These are phyloP conservation scores for Trogon surrucura DNA, from an alignment of 2,113 vertebrate species.

Conservation along the genomic window DNA sequence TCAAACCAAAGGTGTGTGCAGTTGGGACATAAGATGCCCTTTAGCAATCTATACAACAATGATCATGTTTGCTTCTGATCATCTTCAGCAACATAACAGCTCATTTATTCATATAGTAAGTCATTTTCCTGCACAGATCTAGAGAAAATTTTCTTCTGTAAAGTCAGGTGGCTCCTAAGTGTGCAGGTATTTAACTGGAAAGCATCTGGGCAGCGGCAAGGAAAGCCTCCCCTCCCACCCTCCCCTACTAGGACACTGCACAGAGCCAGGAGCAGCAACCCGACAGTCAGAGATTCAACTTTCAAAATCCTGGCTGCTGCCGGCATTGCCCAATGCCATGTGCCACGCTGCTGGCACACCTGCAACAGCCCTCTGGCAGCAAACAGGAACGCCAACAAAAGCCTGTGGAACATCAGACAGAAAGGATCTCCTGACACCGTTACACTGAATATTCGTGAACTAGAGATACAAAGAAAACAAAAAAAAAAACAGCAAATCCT, in stretches of 20 bases:
- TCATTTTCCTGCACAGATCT: not conserved
- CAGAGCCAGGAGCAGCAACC: not conserved
- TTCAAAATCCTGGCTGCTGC: not conserved
- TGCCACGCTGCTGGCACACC: not conserved
- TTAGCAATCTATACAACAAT: not conserved
- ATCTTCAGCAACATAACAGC: not conserved
- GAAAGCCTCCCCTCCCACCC: not conserved
- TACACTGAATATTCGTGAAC: not conserved
- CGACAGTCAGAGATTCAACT: not conserved
- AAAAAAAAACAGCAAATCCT: no score
- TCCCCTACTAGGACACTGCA: not conserved
- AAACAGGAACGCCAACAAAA: not conserved
- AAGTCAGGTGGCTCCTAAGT: not conserved
- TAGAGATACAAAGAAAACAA: not conserved
- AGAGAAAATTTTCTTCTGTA: not conserved
- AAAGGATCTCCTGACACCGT: not conserved
- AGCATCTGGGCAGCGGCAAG: not conserved
- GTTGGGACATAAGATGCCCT: not conserved
- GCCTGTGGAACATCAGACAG: accelerated
- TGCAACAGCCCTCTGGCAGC: not conserved
- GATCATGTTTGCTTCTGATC: not conserved
- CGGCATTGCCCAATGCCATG: not conserved
- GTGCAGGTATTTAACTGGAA: not conserved
- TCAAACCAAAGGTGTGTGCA: not conserved
- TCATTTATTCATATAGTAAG: not conserved